Percentiles rank a stretch among this genome's conserved stretches.
phyloP scores from a whole-genome alignment of 1,140 invertebrate species.

The Drosophila aff. region DNA sequence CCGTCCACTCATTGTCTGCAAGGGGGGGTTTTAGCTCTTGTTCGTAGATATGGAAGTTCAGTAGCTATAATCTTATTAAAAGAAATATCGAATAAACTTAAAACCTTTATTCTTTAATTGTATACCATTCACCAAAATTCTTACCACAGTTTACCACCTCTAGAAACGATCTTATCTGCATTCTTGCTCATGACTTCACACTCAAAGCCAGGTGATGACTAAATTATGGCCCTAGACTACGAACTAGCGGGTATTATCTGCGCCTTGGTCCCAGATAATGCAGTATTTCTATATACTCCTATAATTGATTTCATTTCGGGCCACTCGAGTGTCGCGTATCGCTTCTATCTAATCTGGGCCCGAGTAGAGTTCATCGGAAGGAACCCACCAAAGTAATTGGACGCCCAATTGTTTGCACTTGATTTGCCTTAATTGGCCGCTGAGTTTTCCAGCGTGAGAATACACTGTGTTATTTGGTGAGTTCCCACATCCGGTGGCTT shows the following conservation, averaged over 20 bases:
- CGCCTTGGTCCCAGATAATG: slow-evolving; percentile 14
- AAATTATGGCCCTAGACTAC: slow-evolving; percentile 33
- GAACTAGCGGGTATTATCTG: slow-evolving; percentile 20
- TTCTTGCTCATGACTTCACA: slow-evolving; percentile 27
- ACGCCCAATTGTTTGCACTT: slow-evolving; percentile 22
- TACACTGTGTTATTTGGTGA: slow-evolving; percentile 3
- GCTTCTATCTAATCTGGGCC: slow-evolving; percentile 20
- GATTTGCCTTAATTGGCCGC: slow-evolving; percentile 25
- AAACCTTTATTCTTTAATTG: background rate
- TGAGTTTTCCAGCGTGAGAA: slow-evolving; percentile 32
- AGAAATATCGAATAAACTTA: background rate
- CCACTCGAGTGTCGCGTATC: slow-evolving; percentile 28
- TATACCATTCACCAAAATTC: background rate
- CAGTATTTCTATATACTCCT: slow-evolving; percentile 18
- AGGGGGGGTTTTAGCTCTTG: background rate
- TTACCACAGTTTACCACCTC: background rate
- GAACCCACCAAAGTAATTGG: slow-evolving; percentile 21
- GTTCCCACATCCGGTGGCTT: slow-evolving; percentile 21
- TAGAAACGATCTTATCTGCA: slow-evolving; percentile 13
- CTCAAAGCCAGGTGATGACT: slow-evolving; percentile 28
- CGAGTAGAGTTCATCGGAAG: slow-evolving; percentile 27
- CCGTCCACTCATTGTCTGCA: slow-evolving; percentile 11
- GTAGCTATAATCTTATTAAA: background rate
- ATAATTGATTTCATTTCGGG: slow-evolving; percentile 28
- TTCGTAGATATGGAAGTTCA: background rate